Evolutionary conservation across 2,113 vertebrate genomes (phyloP), one percentile per base, ranked within the genome.

Genomic region (Chionis minor): DNA sequence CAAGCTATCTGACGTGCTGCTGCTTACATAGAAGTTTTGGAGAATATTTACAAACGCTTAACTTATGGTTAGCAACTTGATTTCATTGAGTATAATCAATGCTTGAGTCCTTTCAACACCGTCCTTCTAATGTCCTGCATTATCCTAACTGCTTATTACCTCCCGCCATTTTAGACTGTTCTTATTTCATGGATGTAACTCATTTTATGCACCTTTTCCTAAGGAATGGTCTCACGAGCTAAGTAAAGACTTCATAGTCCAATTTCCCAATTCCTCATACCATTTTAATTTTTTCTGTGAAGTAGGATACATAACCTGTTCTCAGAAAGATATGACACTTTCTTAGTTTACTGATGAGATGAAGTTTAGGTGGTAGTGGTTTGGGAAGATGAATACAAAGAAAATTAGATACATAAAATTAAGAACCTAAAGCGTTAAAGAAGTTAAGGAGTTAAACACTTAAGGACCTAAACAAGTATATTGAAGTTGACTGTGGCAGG

Each of bases 271-370:
- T 45, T 63, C 13, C 74, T 78, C 9, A 26, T 4, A 1, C 1
- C 11, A 30, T 42, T 75, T 40, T 42, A 47, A n/a, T 65, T 72
- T 92, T 16, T 4, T 51, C 5, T 33, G 2, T 65, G 26, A 81
- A n/a, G 13, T 1, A 15, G 4, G 0, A 0, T n/a, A 30, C 7
- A 17, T 58, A 5, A 9, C 4, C 3, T 70, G 10, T 47, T 80
- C 20, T 88, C 22, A 59, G 16, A 61, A 81, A 28, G 19, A 21
- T 27, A 3, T 3, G 32, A 12, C 1, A 5, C 4, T 65, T 77
- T 15, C 17, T 19, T 40, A 42, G 7, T 49, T 82, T 49, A 70
- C 6, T n/a, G 18, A 18, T 51, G 9, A 65, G 35, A 52, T 12
- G 14, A 84, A 11, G 12, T 70, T 62, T 33, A 73, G 3, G 21